Evolutionary conservation across 2,113 vertebrate species (phyloP).

Genomic region (Tapirus terrestris): DNA sequence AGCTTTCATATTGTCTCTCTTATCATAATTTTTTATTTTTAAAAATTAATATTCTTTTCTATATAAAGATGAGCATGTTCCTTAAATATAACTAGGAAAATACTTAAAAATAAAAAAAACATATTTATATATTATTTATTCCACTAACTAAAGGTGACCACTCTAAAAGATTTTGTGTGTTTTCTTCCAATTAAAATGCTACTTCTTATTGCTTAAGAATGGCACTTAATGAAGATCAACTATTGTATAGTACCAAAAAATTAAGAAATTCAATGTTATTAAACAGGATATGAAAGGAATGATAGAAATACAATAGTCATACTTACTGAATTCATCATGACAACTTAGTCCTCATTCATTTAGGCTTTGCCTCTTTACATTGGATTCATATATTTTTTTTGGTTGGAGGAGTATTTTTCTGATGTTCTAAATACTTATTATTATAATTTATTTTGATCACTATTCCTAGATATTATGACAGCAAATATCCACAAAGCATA

Average conservation of each 20-base stretch:
- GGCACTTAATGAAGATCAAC: not conserved
- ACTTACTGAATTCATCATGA: not conserved
- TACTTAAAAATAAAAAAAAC: conserved; percentile 35
- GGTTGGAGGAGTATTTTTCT: not conserved
- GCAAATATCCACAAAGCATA: not conserved
- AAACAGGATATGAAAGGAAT: not conserved
- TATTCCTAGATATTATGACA: not conserved
- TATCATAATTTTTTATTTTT: not conserved
- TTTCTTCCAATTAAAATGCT: not conserved
- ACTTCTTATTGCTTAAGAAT: not conserved
- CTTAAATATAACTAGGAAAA: not conserved
- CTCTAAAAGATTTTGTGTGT: not conserved
- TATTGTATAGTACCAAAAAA: not conserved
- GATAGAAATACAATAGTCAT: not conserved
- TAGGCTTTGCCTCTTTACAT: not conserved
- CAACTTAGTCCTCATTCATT: not conserved
- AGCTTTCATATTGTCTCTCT: not conserved
- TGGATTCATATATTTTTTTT: not conserved
- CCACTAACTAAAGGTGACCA: not conserved
- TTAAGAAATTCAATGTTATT: not conserved
- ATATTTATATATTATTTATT: not conserved
- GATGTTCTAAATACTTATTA: not conserved
- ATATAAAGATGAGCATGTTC: not conserved
- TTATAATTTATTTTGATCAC: not conserved
- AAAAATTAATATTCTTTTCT: not conserved